Conservation (phyloP, 2,113 vertebrate genomes). For the Blennius ocellaris region DNA sequence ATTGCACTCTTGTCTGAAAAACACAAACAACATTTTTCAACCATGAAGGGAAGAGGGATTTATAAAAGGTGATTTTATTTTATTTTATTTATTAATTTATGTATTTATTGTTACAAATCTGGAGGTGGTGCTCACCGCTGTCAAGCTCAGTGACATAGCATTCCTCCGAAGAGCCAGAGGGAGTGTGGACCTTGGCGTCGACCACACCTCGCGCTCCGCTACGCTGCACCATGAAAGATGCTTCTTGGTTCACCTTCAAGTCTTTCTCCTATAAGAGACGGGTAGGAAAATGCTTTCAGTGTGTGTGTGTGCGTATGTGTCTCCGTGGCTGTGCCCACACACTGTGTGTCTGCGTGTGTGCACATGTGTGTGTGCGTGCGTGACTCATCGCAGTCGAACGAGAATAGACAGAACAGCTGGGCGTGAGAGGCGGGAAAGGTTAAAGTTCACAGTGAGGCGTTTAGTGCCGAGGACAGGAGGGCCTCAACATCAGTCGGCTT, state of each 20-base stretch:
- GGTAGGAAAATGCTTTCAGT: constrained; percentile 21
- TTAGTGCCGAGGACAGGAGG: constrained; percentile 47
- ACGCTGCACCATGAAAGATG: constrained; percentile 93
- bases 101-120: too few species aligned
- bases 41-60: too few species aligned
- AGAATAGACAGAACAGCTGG: constrained; percentile 58
- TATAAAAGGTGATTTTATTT: too few species aligned
- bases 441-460: constrained; percentile 67
- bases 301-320: constrained; percentile 6
- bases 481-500: constrained; percentile 47
- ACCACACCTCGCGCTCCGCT: constrained; percentile 91
- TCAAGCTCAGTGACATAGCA: constrained; percentile 94
- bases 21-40: constrained; percentile 2
- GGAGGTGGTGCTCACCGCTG: constrained; percentile 82
- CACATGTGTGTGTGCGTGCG: not conserved
- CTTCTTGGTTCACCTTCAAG: constrained; percentile 93
- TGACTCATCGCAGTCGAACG: constrained; percentile 62
- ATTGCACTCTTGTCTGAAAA: constrained; percentile 90
- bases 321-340: constrained; percentile 19
- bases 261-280: constrained; percentile 89
- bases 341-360: not conserved
- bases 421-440: constrained; percentile 63
- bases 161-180: constrained; percentile 91
- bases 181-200: constrained; percentile 92
- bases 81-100: too few species aligned